Evolutionary conservation across 1,140 invertebrate genomes (phyloP).

Genomic region (Medauroidea extradentata): DNA sequence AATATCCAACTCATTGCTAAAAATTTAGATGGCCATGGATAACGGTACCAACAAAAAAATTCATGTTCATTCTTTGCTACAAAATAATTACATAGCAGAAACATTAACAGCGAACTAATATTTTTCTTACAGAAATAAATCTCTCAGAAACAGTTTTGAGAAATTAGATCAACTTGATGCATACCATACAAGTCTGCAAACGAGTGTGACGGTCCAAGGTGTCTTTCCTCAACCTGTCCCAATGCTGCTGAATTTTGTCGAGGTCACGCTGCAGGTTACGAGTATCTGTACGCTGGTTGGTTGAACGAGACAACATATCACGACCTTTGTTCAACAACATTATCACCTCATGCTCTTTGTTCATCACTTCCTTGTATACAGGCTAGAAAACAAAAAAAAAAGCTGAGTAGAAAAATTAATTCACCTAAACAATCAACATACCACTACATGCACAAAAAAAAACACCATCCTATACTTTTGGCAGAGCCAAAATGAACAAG

Average conservation of each 20-base stretch:
- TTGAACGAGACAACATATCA: constrained; percentile 60
- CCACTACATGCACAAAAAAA: background rate
- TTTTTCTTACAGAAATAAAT: background rate
- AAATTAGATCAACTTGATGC: too few relatives aligned
- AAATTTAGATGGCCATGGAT: too few relatives aligned
- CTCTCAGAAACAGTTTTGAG: too few relatives aligned
- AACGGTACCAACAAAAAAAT: too few relatives aligned
- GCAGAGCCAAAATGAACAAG: too few relatives aligned
- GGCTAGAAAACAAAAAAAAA: constrained; percentile 47
- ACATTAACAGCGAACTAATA: background rate
- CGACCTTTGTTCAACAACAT: constrained; percentile 90
- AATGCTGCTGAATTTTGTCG: constrained; percentile 81
- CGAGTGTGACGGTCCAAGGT: constrained; percentile 77
- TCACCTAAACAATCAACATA: background rate
- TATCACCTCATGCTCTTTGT: constrained; percentile 88
- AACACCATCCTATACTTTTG: too few relatives aligned
- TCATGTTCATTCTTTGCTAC: background rate
- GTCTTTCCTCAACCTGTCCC: constrained; percentile 85
- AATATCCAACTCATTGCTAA: too few relatives aligned
- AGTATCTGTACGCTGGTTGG: constrained; percentile 46
- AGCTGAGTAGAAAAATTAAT: background rate
- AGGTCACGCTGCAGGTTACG: constrained; percentile 61
- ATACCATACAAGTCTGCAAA: constrained; percentile 73
- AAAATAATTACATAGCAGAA: background rate
- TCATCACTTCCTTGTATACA: constrained; percentile 80